A percentile compares a stretch with the other conserved stretches of the same genome.
Conservation (phyloP, 2,888 invertebrate species). For the Melieria omissa region DNA sequence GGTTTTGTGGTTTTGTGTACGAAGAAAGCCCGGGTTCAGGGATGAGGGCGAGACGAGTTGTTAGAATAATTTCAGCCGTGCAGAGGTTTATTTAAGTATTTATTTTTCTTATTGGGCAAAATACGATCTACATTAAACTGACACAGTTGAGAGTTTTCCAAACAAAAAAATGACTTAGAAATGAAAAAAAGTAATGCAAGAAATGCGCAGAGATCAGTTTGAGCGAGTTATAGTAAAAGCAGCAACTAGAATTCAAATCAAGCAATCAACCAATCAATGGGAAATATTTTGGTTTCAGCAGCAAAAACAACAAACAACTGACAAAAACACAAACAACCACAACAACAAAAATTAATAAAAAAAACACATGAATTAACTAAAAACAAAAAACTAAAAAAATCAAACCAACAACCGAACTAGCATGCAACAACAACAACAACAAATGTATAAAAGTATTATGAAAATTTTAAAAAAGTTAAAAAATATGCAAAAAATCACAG, state of each 20-base stretch:
- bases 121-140: constrained; percentile 34
- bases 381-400: constrained; percentile 27
- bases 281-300: constrained; percentile 41
- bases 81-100: constrained; percentile 26
- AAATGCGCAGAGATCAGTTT: constrained; percentile 17
- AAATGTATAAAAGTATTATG: constrained; percentile 23
- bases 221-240: neutral
- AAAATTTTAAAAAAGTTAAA: constrained; percentile 29
- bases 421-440: constrained; percentile 21
- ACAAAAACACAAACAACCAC: constrained; percentile 23
- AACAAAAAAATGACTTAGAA: neutral
- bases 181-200: constrained; percentile 25
- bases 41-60: too few species aligned
- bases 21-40: too few species aligned
- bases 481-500: constrained; percentile 28
- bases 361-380: constrained; percentile 33
- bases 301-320: constrained; percentile 13
- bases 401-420: constrained; percentile 5
- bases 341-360: constrained; percentile 22
- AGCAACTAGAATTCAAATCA: constrained; percentile 16
- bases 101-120: constrained; percentile 16
- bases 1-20: neutral
- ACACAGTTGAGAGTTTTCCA: constrained; percentile 49
- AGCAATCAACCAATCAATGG: constrained; percentile 15
- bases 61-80: constrained; percentile 18